phyloP scores from a whole-genome alignment of 2,113 vertebrate species.

The Axis porcinus region DNA sequence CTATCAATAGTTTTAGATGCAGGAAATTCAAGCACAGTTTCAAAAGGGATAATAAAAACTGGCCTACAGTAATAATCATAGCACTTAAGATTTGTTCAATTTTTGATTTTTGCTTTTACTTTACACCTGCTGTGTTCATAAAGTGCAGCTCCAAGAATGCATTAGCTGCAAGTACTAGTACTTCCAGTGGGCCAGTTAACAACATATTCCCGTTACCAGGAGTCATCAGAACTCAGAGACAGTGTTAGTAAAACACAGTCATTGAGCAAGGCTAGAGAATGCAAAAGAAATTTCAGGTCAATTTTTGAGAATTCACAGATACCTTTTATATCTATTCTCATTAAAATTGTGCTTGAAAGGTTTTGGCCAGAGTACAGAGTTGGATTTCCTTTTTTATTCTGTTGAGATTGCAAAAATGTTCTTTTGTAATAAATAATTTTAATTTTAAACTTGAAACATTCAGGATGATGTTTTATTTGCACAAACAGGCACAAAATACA shows the following conservation, averaged over 20 bases:
- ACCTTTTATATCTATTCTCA: neutral
- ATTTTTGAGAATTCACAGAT: conserved; percentile 32
- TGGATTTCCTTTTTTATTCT: neutral
- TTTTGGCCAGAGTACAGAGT: neutral
- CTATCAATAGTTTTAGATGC: conserved; percentile 70
- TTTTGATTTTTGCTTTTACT: conserved; percentile 84
- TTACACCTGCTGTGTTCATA: conserved; percentile 73
- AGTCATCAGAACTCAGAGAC: conserved; percentile 57
- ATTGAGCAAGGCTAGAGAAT: conserved; percentile 29
- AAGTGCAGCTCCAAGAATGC: conserved; percentile 69
- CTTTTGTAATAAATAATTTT: neutral
- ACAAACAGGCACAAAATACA: neutral
- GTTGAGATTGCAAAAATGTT: neutral
- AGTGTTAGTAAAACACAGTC: conserved; percentile 71
- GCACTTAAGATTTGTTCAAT: conserved; percentile 77
- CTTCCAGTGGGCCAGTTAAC: conserved; percentile 71
- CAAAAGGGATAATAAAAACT: conserved; percentile 72
- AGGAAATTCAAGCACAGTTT: conserved; percentile 68
- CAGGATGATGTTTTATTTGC: neutral
- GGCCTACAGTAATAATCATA: conserved; percentile 77
- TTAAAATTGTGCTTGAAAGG: neutral
- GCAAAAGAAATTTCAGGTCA: conserved; percentile 43
- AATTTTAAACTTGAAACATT: neutral
- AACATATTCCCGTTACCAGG: conserved; percentile 67
- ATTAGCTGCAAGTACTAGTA: conserved; percentile 72